Percentiles rank a stretch among this genome's conserved stretches.
These are phyloP conservation scores for Notoglanidium macrostoma DNA, from an alignment of 2,797 vertebrate species.

Conservation along the genomic window DNA sequence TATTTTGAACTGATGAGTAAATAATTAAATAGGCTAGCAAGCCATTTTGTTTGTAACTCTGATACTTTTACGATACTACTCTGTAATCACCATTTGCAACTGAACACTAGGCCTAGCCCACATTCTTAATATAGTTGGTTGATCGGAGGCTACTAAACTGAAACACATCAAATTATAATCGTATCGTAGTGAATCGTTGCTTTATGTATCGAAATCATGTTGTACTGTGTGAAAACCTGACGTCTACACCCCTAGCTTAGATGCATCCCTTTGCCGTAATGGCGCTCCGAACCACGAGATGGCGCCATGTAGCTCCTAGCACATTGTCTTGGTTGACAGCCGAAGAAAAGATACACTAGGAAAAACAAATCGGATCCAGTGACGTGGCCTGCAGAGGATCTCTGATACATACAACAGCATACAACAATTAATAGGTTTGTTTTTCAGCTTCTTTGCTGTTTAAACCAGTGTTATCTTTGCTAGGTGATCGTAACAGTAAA, in stretches of 20 bases:
- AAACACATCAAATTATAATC: not conserved
- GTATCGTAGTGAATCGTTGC: not conserved
- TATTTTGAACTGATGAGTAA: not conserved
- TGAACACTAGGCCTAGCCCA: not conserved
- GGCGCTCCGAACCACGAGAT: constrained; percentile 35
- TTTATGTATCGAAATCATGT: not conserved
- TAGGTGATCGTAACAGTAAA: not conserved
- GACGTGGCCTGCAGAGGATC: constrained; percentile 50
- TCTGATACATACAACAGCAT: not conserved
- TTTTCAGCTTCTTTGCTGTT: not conserved
- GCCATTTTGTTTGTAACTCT: too few species aligned
- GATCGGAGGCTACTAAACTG: not conserved
- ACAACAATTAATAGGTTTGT: constrained; percentile 30
- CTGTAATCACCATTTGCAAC: not conserved
- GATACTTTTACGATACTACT: too few species aligned
- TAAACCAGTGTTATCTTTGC: not conserved
- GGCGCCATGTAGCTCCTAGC: not conserved
- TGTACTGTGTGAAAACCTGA: not conserved
- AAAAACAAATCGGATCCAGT: constrained; percentile 55
- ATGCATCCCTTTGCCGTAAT: not conserved
- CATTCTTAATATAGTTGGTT: not conserved
- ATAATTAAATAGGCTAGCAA: not conserved
- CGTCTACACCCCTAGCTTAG: not conserved
- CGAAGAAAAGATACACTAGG: constrained; percentile 25
- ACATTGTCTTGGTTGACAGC: not conserved